Evolutionary conservation across 2,797 vertebrate species (phyloP).

Genomic region (Dryobates pubescens): DNA sequence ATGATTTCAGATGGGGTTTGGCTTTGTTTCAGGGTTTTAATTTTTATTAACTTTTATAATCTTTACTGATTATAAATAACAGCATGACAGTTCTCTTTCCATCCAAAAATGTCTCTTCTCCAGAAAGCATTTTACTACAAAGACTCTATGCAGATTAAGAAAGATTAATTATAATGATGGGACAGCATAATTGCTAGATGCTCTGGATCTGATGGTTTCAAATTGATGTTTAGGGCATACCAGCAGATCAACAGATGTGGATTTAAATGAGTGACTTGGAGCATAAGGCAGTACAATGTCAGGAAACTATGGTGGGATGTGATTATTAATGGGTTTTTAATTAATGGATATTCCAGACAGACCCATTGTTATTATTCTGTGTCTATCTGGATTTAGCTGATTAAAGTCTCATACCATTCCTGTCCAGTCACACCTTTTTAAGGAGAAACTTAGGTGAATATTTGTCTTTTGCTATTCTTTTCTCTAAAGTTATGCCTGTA

Average conservation of each 20-base stretch:
- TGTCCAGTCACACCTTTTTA: neutral
- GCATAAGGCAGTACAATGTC: constrained; percentile 28
- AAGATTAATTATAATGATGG: neutral
- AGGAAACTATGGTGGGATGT: neutral
- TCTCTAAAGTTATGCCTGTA: neutral
- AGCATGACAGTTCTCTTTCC: neutral
- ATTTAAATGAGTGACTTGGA: constrained; percentile 27
- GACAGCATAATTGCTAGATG: neutral
- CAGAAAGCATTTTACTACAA: neutral
- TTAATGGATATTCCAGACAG: neutral
- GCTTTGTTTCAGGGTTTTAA: neutral
- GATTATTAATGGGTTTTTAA: constrained; percentile 1
- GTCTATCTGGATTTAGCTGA: neutral
- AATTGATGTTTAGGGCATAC: constrained; percentile 41
- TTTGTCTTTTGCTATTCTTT: neutral
- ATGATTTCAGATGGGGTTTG: neutral
- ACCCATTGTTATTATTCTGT: neutral
- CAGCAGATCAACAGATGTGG: constrained; percentile 1
- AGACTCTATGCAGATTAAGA: neutral
- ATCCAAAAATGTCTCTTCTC: neutral
- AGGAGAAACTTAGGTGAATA: neutral
- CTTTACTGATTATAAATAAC: neutral
- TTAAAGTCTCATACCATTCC: neutral
- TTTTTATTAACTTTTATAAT: neutral
- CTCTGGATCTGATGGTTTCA: constrained; percentile 16